Evolutionary conservation across 2,113 vertebrate genomes (phyloP), one percentile per base, ranked within the genome.

Genomic region (Phyllostomus hastatus): DNA sequence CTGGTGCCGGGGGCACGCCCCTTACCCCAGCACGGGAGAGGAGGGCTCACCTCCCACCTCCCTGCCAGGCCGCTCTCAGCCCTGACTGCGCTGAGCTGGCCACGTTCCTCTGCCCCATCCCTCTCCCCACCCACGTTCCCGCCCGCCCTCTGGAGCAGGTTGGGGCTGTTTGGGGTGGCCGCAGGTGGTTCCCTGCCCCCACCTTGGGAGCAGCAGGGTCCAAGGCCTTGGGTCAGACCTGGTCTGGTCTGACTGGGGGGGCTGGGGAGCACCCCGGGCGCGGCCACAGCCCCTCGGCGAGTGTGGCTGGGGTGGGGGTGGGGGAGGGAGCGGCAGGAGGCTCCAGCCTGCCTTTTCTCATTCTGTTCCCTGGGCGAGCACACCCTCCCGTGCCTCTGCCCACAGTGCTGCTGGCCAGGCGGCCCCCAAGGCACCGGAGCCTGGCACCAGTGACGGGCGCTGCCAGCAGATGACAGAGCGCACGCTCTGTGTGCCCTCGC

Each of bases 161-260:
- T 79, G 76, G 95, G 90, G 97, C 96, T 97, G 97, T 96, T 82
- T 94, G 86, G 75, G 91, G n/a, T 59, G 86, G 81, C 79, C 61
- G 50, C 2, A 28, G 28, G 43, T 78, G 33, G 59, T 50, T 88
- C 35, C 87, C 70, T 88, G 16, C 41, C 48, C 57, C 81, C 70
- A 52, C 75, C 84, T 78, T 41, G 14, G 20, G 14, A 52, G 43
- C 12, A 0, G 0, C 33, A 64, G 82, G 92, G 86, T 80, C 88
- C 22, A 28, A 26, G 83, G 14, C 72, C 35, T 48, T 46, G 81
- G 48, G 41, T 70, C 87, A 54, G 76, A 54, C 46, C 75, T 33
- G 5, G 70, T 66, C 31, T n/a, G 43, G 93, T 61, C 41, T 54
- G 90, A 4, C 83, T 28, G 10, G 61, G 48, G 43, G 46, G 52